These are phyloP conservation scores for Trissolcus japonicus DNA, from an alignment of 2,888 invertebrate genomes.

Conservation along the genomic window DNA sequence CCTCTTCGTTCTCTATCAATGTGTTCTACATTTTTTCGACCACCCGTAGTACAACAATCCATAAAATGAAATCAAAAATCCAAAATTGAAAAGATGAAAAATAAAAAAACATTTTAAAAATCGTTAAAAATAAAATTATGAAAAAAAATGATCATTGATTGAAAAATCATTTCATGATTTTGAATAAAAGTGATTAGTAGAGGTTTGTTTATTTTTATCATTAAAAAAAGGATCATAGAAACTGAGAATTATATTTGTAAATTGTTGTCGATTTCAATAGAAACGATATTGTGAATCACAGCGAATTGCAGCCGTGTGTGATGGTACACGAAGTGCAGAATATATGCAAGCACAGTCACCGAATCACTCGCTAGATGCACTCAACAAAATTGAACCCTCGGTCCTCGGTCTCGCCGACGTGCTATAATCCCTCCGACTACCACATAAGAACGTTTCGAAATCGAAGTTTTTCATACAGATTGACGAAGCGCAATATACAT, in stretches of 20 bases:
- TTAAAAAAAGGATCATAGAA: neutral
- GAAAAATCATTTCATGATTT: too few species aligned
- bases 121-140: too few species aligned
- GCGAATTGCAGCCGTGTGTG: constrained; percentile 36
- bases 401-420: constrained; percentile 46
- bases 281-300: constrained; percentile 38
- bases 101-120: too few species aligned
- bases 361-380: constrained; percentile 73
- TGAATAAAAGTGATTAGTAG: neutral
- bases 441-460: constrained; percentile 27
- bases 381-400: constrained; percentile 75
- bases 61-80: too few species aligned
- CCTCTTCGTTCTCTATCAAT: constrained; percentile 62
- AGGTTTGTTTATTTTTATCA: too few species aligned
- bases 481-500: constrained; percentile 27
- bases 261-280: too few species aligned
- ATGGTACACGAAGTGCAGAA: constrained; percentile 36
- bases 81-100: too few species aligned
- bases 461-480: constrained; percentile 34
- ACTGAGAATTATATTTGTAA: too few species aligned
- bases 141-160: too few species aligned
- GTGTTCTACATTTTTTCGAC: constrained; percentile 69
- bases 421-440: constrained; percentile 40
- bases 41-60: constrained; percentile 41
- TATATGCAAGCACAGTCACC: constrained; percentile 44